A percentile compares a stretch with the other conserved stretches of the same genome.
phyloP scores from a whole-genome alignment of 2,797 vertebrate genomes.

The Simalia tracyae region DNA sequence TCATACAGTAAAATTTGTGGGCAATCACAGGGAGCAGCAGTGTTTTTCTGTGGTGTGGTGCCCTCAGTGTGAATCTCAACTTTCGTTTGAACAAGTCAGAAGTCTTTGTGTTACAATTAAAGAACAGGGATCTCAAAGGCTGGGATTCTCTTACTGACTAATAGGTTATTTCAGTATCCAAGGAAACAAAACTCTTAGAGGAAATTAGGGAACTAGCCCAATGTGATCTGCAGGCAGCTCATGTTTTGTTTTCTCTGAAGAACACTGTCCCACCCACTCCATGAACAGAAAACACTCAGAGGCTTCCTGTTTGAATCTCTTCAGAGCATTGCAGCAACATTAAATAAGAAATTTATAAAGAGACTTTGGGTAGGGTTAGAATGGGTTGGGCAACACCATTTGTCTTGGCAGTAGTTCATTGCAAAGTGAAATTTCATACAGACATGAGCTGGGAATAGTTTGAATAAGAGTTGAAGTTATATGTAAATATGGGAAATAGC shows the following conservation, averaged over 20 bases:
- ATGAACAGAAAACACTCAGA: slow-evolving; percentile 57
- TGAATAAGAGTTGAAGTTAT: slow-evolving; percentile 32
- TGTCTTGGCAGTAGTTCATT: slow-evolving; percentile 54
- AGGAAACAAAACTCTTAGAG: slow-evolving; percentile 56
- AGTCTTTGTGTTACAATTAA: slow-evolving; percentile 27
- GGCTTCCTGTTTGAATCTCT: slow-evolving; percentile 63
- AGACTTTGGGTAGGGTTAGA: slow-evolving; percentile 58
- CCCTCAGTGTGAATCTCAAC: not conserved
- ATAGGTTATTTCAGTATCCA: slow-evolving; percentile 49
- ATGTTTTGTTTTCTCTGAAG: slow-evolving; percentile 59
- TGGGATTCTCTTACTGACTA: slow-evolving; percentile 52
- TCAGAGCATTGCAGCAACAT: slow-evolving; percentile 41
- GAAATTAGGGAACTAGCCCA: slow-evolving; percentile 50
- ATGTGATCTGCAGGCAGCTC: slow-evolving; percentile 53
- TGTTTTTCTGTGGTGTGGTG: not conserved
- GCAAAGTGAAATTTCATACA: slow-evolving; percentile 55
- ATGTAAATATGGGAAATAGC: slow-evolving; percentile 43
- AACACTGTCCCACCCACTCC: slow-evolving; percentile 55
- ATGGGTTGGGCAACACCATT: slow-evolving; percentile 39
- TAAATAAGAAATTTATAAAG: slow-evolving; percentile 64
- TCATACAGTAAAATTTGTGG: not conserved
- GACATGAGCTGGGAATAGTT: slow-evolving; percentile 44
- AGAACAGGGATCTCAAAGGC: slow-evolving; percentile 32
- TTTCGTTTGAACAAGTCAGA: not conserved
- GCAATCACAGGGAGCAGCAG: not conserved